Evolutionary conservation across 2,113 vertebrate species (phyloP).

Genomic region (Atrichornis clamosus): DNA sequence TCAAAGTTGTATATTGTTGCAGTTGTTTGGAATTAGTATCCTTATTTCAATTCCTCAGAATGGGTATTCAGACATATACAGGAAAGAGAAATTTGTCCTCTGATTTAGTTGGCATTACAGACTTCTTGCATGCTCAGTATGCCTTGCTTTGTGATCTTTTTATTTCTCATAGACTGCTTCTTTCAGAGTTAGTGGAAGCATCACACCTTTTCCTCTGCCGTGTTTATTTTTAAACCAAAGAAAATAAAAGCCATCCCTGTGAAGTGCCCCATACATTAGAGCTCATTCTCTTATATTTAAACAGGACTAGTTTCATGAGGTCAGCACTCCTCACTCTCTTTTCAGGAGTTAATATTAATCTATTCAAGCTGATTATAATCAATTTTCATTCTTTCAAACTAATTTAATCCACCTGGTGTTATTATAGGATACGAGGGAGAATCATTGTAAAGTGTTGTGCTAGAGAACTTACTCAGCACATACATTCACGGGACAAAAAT

Average conservation of each 20-base stretch:
- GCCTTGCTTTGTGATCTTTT: neutral
- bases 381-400: neutral
- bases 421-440: neutral
- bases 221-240: neutral
- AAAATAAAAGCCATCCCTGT: neutral
- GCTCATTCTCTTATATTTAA: neutral
- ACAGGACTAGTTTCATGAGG: neutral
- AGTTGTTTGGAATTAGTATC: neutral
- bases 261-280: neutral
- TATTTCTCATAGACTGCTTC: neutral
- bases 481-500: neutral
- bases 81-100: neutral
- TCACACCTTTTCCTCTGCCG: neutral
- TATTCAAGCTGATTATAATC: neutral
- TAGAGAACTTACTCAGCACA: neutral
- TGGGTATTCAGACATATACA: neutral
- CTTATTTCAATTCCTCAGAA: neutral
- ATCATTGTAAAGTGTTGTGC: neutral
- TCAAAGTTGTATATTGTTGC: neutral
- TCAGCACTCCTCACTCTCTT: neutral
- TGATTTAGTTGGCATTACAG: neutral
- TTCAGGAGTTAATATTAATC: neutral
- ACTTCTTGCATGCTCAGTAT: neutral
- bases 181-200: neutral
- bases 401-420: neutral